phyloP scores from a whole-genome alignment of 2,797 vertebrate species.

The Avahi laniger region DNA sequence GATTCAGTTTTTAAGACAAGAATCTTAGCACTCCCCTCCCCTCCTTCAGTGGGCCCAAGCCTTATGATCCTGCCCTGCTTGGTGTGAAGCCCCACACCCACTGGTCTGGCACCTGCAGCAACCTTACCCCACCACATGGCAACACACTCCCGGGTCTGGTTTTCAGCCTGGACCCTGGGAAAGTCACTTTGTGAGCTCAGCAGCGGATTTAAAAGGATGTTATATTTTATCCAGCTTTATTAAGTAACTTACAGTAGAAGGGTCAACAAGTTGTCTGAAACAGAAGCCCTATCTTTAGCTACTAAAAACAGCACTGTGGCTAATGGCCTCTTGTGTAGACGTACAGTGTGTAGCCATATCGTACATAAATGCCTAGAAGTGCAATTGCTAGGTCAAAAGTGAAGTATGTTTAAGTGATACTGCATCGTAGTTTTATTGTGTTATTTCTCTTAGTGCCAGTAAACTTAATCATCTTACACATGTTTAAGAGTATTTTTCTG shows the following conservation, averaged over 20 bases:
- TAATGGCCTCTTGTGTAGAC: neutral
- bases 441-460: neutral
- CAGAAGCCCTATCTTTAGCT: neutral
- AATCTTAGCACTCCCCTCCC: neutral
- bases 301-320: neutral
- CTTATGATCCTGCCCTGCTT: neutral
- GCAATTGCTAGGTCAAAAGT: neutral
- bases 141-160: neutral
- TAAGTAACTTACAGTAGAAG: neutral
- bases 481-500: neutral
- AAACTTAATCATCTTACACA: neutral
- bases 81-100: no score
- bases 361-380: neutral
- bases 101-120: neutral
- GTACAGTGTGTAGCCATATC: fast-evolving
- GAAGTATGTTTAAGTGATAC: neutral
- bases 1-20: neutral
- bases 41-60: neutral
- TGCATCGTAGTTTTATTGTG: neutral
- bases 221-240: neutral
- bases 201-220: neutral
- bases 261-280: neutral
- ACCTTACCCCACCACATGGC: neutral
- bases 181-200: neutral
- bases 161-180: no score